Percentiles rank a stretch among this genome's conserved stretches.
These are phyloP conservation scores for Mizuhopecten yessoensis DNA, from an alignment of 1,140 invertebrate species.

Conservation along the genomic window DNA sequence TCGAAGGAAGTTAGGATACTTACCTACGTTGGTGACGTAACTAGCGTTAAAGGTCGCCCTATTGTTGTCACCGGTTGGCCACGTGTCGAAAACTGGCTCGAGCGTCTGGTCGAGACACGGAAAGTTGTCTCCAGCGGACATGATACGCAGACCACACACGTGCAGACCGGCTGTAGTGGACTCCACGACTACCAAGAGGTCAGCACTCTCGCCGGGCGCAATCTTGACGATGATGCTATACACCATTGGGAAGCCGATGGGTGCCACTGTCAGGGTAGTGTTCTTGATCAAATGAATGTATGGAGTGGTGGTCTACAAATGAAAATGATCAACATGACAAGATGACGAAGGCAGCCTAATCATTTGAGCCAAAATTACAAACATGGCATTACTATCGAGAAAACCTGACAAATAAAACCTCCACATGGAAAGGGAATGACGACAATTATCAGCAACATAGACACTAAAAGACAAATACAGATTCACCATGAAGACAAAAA, in stretches of 20 bases:
- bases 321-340: background rate
- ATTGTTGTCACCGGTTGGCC: slow-evolving; percentile 45
- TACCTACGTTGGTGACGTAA: slow-evolving; percentile 63
- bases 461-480: too few relatives aligned
- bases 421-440: too few relatives aligned
- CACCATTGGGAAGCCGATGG: slow-evolving; percentile 57
- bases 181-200: slow-evolving; percentile 54
- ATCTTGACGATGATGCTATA: slow-evolving; percentile 63
- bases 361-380: too few relatives aligned
- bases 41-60: slow-evolving; percentile 54
- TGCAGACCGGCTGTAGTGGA: slow-evolving; percentile 46
- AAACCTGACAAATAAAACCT: too few relatives aligned
- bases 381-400: too few relatives aligned
- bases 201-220: slow-evolving; percentile 59
- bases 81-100: slow-evolving; percentile 26
- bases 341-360: background rate
- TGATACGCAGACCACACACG: slow-evolving; percentile 62
- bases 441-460: too few relatives aligned
- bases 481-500: too few relatives aligned
- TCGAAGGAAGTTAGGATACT: too few relatives aligned
- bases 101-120: slow-evolving; percentile 60
- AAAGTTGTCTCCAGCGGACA: slow-evolving; percentile 63
- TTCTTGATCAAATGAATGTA: slow-evolving; percentile 54
- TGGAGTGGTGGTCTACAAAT: slow-evolving; percentile 51
- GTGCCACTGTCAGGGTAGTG: slow-evolving; percentile 53